Conservation (phyloP, 2,797 vertebrate genomes). For the Pogonophryne albipinna region DNA sequence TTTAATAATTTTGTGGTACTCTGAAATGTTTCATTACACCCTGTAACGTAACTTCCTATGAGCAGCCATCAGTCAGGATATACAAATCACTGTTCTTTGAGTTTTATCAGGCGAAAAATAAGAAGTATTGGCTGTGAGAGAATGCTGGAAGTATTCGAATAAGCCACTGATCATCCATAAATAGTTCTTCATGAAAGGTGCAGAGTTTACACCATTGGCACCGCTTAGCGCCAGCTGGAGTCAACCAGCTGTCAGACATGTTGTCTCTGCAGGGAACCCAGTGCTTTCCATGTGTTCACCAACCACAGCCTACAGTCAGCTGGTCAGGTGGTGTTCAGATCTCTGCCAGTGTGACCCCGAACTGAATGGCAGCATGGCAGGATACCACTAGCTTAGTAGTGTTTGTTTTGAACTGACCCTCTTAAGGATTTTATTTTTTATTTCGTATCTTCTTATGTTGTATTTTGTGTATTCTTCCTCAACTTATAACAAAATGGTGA, state of each 20-base stretch:
- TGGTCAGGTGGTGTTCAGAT: neutral
- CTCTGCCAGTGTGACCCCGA: neutral
- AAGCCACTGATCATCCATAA: conserved; percentile 7
- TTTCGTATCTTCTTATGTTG: neutral
- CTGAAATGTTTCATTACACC: neutral
- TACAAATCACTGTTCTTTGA: neutral
- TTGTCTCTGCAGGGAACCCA: conserved; percentile 33
- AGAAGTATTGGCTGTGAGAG: neutral
- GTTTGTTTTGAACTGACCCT: neutral
- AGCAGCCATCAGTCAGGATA: neutral
- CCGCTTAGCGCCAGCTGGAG: conserved; percentile 34
- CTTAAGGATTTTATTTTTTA: neutral
- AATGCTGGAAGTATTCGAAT: conserved; percentile 11
- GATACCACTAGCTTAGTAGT: neutral
- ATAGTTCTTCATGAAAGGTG: conserved; percentile 21
- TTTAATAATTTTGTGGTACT: neutral
- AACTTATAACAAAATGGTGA: neutral
- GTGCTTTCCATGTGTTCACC: conserved; percentile 10
- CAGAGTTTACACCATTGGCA: conserved; percentile 19
- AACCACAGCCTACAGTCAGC: conserved; percentile 17
- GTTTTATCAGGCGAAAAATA: neutral
- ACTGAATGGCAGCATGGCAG: neutral
- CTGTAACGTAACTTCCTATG: neutral
- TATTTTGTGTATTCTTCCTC: neutral
- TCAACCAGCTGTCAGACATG: conserved; percentile 42